Evolutionary conservation across 2,888 invertebrate genomes (phyloP), one percentile per base, ranked within the genome.

Genomic region (Neuroscelio doddi): DNA sequence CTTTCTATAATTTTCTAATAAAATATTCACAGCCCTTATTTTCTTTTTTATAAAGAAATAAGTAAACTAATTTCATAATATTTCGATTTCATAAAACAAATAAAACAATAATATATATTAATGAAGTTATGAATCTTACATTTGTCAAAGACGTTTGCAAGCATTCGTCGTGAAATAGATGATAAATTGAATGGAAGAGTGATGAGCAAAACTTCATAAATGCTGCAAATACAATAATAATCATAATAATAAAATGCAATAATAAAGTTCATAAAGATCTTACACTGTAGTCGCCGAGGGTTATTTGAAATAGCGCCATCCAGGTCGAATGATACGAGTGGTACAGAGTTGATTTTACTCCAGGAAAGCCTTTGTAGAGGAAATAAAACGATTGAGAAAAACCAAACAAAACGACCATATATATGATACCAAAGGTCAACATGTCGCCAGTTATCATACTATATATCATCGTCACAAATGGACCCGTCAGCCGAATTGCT

Each of bases 401-500:
- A 14, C 97, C 97, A 74, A 97, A 93, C 3, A 98, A 87, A 27
- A 98, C 93, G 75, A 99, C 94, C 71, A 91, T 90, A 85, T 98
- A 98, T 83, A 99, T 99, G 73, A 98, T 97, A 68, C 95, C 96
- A 84, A 99, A 99, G 17, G 98, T 96, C 81, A 98, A 91, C 94
- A 99, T 96, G 87, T 99, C 99, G 39, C 98, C 98, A 0, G 95
- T 95, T 80, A 98, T 95, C 98, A 99, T 99, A 78, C 96, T 96
- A 88, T 97, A 98, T 74, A 99, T 96, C 97, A 99, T 98, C 8
- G 98, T 98, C 59, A 99, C 98, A 85, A 98, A 99, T 0, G 98
- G 98, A 36, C 99, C 99, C 0, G 98, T 99, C 76, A 99, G 86
- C 58, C 94, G 92, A 26, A 96, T 92, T 30, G 97, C 97, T 4